Base-by-base conservation (phyloP, 2,888 invertebrate species). In the Romanomermis culicivorax region DNA sequence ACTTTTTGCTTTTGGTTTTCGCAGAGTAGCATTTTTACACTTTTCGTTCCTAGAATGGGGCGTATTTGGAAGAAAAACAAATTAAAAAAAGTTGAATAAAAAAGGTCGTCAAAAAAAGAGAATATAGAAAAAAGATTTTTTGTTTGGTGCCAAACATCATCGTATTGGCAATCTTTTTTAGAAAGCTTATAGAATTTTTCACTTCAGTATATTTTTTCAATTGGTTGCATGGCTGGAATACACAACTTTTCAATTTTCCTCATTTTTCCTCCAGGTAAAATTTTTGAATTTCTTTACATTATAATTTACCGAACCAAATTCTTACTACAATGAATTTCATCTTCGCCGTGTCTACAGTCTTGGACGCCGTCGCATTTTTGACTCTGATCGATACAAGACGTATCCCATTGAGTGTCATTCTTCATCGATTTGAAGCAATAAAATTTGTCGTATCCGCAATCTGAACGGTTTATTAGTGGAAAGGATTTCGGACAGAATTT, bases 1-100 rank as follows among this genome's bases (percentile, higher is more conserved):
- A 66, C 65, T 7, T 61, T 62, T 58, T 66, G 63, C 58, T 65
- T 65, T 56, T 66, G 66, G 56, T 66, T 64, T 56, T 66, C 66
- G 56, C 66, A 66, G 2, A 64, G 58, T 4, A 66, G 56, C 54
- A 64, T 64, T 50, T 64, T 63, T 25, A 59, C 58, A 48, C 59
- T 62, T 53, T 52, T 58, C 55, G 55, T 54, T 55, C 59, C 64
- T 64, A 58, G 25, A 64, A 58, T 26, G 36, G 4, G 20, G 17
- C 11, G 11, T 11, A 17, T 36, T 17, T 36, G 11, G 17, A 14
- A 17, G 17, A 36, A 17, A 17, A 11, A 11, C 36, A 20, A 7
- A 20, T 17, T n/a, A n/a, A n/a, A n/a, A n/a, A n/a, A n/a, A n/a
- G n/a, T n/a, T n/a, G n/a, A n/a, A n/a, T n/a, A n/a, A n/a, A n/a